Base-by-base conservation (phyloP, 1,140 invertebrate genomes). In the Drosophila ogumai region DNA sequence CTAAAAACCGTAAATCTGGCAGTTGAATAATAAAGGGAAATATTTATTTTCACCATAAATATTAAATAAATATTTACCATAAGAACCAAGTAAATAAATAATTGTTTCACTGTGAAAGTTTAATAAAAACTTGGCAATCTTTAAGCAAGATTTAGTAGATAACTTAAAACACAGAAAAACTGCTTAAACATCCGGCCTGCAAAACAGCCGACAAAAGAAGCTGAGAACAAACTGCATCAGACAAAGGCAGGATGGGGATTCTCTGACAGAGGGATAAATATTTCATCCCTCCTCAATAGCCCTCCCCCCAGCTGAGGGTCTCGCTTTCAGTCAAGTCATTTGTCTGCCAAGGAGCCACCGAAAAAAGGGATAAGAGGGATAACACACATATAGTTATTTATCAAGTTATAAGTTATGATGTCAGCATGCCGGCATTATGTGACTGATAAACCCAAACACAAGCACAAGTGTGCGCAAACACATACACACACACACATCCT, bases 351-450 rank as follows among this genome's bases (percentile, higher is more conserved):
- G 32, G 36, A 64, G 59, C 9, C 17, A 25, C 49, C 36, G 43
- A 54, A 68, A 50, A 71, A 65, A 54, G 59, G 58, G 58, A 72
- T 81, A 90, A 81, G 75, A 85, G 46, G 68, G 52, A 72, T 64
- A 68, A 76, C 60, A 80, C 63, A 75, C 63, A 75, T 78, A 81
- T 79, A 85, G 85, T 90, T 90, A 90, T 90, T 90, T 90, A 90
- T 90, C 85, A 90, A 86, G 81, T 69, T 90, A 90, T 90, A 90
- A 90, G 85, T 90, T 90, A 90, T 90, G 85, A 90, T 90, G 85
- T 90, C 85, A 90, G 85, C 85, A 81, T 79, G 78, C 67, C 34
- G 74, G 78, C 85, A 81, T 86, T 90, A 86, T 90, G 85, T 81
- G 86, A 90, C 85, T 90, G 85, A 90, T 90, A 90, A 90, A 73